Evolutionary conservation across 2,113 vertebrate species (phyloP), one percentile per base, ranked within the genome.

Genomic region (Salvelinus namaycush): DNA sequence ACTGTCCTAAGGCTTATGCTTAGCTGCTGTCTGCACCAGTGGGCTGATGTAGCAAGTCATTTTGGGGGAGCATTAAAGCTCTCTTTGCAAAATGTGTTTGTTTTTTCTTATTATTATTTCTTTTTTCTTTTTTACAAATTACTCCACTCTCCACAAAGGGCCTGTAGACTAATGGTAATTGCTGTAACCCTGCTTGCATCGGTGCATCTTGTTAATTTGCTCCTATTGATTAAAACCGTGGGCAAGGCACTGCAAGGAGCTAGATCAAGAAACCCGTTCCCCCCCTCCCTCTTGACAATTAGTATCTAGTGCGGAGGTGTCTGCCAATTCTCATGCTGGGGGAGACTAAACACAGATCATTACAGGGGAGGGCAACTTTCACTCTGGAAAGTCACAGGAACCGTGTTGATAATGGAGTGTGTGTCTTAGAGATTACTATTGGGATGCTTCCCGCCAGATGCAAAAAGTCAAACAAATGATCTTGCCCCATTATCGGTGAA

Each of bases 221-320:
- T 82, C 79, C 76, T 83, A 89, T 86, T 87, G 88, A 91, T 89
- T 89, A 84, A 86, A 90, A 88, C 85, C 87, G 86, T 80, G 87
- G 77, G 83, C 51, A 73, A 81, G 90, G 89, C 87, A 89, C 90
- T 83, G 86, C 85, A 83, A 90, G 88, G 76, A 90, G 91, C 85
- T 68, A 88, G 89, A 89, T 84, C 81, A 85, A 88, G 81, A 84
- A 87, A 87, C 92, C 84, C 85, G 73, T 85, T 85, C 84, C 86
- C 85, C 77, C 86, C 39, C 39, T 84, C 87, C 85, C 85, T 31
- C 27, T 78, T 76, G 78, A 85, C 87, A 86, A 89, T 88, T 86
- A 89, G 84, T 79, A 84, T 88, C 82, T 85, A 84, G 79, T 76
- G 86, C 72, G 78, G 73, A 83, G 86, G 75, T 72, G 54, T 80